These are phyloP conservation scores for Tridacna gigas DNA, from an alignment of 2,888 invertebrate genomes.

Conservation along the genomic window DNA sequence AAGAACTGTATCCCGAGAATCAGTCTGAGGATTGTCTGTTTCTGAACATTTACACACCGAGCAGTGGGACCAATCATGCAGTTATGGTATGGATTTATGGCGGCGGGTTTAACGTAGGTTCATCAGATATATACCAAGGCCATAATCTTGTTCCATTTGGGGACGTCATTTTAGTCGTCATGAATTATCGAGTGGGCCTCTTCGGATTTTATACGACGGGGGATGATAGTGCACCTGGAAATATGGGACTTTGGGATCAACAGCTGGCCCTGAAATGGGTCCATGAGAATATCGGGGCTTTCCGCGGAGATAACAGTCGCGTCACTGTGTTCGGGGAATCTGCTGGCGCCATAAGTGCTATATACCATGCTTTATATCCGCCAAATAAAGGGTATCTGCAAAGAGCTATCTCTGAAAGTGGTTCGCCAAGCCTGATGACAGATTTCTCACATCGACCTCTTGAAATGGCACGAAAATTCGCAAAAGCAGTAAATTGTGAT, in stretches of 20 bases:
- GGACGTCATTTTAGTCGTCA: conserved; percentile 96
- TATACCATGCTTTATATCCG: conserved; percentile 74
- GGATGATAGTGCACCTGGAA: conserved; percentile 91
- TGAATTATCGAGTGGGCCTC: conserved; percentile 95
- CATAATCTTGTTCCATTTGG: conserved; percentile 93
- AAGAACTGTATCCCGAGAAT: conserved; percentile 2
- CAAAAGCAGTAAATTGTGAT: conserved; percentile 63
- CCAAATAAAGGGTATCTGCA: conserved; percentile 64
- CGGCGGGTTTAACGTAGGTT: conserved; percentile 96
- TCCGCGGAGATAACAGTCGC: conserved; percentile 71
- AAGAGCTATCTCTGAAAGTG: conserved; percentile 73
- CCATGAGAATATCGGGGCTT: conserved; percentile 92
- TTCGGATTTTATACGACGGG: conserved; percentile 96
- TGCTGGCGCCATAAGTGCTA: conserved; percentile 70
- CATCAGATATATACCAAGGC: conserved; percentile 89
- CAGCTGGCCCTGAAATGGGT: conserved; percentile 96
- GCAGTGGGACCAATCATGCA: conserved; percentile 85
- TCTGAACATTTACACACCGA: conserved; percentile 96
- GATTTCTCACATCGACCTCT: conserved; percentile 56
- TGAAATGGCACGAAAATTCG: conserved; percentile 90
- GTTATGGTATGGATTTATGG: conserved; percentile 97
- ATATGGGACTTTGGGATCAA: conserved; percentile 97
- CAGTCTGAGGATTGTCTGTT: conserved; percentile 94
- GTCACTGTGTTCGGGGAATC: conserved; percentile 77
- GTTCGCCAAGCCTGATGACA: conserved; percentile 62